Percentiles rank a stretch among this genome's conserved stretches.
Conservation (phyloP, 2,797 vertebrate genomes). For the Vultur gryphus region DNA sequence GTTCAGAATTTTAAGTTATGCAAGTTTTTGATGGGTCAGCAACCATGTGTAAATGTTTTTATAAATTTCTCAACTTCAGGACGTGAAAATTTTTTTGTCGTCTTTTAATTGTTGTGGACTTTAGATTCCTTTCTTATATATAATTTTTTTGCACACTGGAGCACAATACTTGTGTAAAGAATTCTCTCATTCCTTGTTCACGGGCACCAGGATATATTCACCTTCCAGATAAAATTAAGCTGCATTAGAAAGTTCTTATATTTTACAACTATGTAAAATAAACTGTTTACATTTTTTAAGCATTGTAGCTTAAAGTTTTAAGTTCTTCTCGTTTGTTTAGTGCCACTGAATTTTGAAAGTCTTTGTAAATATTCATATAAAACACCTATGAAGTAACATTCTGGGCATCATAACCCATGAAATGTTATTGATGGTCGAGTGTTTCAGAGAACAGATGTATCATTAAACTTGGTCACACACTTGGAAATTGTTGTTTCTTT, state of each 20-base stretch:
- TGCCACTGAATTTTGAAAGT: slow-evolving; percentile 73
- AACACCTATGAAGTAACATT: slow-evolving; percentile 81
- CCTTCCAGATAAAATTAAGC: slow-evolving; percentile 70
- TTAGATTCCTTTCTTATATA: slow-evolving; percentile 70
- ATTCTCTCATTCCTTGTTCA: slow-evolving; percentile 76
- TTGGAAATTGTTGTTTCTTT: slow-evolving; percentile 60
- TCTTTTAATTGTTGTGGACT: slow-evolving; percentile 71
- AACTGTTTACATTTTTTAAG: slow-evolving; percentile 85
- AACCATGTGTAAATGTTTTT: slow-evolving; percentile 75
- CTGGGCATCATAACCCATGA: slow-evolving; percentile 60
- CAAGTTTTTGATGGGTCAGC: slow-evolving; percentile 70
- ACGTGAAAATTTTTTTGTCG: slow-evolving; percentile 64
- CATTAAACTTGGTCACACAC: slow-evolving; percentile 76
- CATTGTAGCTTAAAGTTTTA: slow-evolving; percentile 79
- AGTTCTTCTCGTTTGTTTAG: slow-evolving; percentile 72
- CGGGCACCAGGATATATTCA: slow-evolving; percentile 73
- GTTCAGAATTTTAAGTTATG: slow-evolving; percentile 65
- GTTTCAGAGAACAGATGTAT: slow-evolving; percentile 73
- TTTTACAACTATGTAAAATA: slow-evolving; percentile 80
- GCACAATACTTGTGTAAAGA: slow-evolving; percentile 79
- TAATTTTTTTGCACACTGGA: slow-evolving; percentile 77
- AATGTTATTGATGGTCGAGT: slow-evolving; percentile 81
- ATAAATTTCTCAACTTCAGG: slow-evolving; percentile 72
- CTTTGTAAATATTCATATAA: slow-evolving; percentile 78
- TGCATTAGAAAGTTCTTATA: slow-evolving; percentile 73